Evolutionary conservation across 1,140 invertebrate species (phyloP), one percentile per base, ranked within the genome.

Genomic region (Chrysomallon squamiferum): DNA sequence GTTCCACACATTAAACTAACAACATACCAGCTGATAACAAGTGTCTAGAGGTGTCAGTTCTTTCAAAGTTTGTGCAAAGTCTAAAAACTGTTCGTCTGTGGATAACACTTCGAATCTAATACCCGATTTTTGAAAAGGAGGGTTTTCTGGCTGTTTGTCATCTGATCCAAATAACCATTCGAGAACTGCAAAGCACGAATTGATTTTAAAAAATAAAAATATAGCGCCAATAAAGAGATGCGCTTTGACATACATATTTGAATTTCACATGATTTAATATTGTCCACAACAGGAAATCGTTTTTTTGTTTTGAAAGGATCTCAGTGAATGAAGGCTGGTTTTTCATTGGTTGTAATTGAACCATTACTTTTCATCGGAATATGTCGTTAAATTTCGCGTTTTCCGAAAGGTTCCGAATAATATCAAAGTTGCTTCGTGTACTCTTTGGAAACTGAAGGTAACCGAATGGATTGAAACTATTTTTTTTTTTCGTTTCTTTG

Each of bases 81-180:
- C 84, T 2, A 91, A 83, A 72, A 91, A 91, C 69, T 90, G 90
- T 69, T 91, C 89, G 79, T 92, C 90, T 3, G 88, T 82, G 9
- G 86, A 86, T 66, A 88, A 85, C 0, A 89, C 81, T 84, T 92
- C 90, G 72, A 90, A 92, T 52, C 74, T 69, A 11, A 69, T 62
- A 15, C 45, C 58, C 22, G 43, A 33, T 30, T 59, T 59, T 43
- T 66, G 50, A 35, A 35, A 33, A 32, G 57, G 32, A 20, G 20
- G n/a, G 15, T 54, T 33, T 5, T 62, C 68, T 49, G 45, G 38
- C 22, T 49, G n/a, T 25, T 50, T 60, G 20, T 45, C 38, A 11
- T 69, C 43, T 18, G 49, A 38, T 45, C 76, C 76, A 69, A 75
- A 78, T 18, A 78, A 45, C 76, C 76, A 78, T 27, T 72, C 71